Evolutionary conservation across 1,140 invertebrate species (phyloP).

Genomic region (Drosophila obscura): DNA sequence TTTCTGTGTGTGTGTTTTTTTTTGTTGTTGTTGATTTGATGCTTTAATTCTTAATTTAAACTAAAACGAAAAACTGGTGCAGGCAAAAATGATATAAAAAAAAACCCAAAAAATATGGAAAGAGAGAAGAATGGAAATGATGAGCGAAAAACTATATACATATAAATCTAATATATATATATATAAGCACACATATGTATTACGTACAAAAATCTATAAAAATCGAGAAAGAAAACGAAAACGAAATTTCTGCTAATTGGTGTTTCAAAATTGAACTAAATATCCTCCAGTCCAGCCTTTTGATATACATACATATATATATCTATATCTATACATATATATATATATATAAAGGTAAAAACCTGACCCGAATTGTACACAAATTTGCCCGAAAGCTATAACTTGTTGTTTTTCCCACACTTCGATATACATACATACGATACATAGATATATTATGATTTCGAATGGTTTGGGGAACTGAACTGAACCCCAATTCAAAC

Average conservation of each 20-base stretch:
- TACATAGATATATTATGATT: conserved; percentile 24
- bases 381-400: conserved; percentile 1
- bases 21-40: conserved; percentile 4
- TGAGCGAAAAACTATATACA: conserved; percentile 24
- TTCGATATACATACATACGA: conserved; percentile 19
- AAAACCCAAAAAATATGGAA: conserved; percentile 5
- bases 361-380: conserved; percentile 7
- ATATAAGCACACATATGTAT: conserved; percentile 38
- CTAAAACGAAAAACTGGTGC: conserved; percentile 64
- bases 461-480: conserved; percentile 21
- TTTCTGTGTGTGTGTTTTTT: conserved; percentile 19
- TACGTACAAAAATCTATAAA: conserved; percentile 33
- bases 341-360: conserved; percentile 1
- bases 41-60: conserved; percentile 44
- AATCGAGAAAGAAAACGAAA: too few relatives aligned
- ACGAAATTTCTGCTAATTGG: conserved; percentile 21
- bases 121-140: conserved; percentile 20
- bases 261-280: conserved; percentile 30
- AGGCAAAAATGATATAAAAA: conserved; percentile 61
- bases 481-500: conserved; percentile 2
- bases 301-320: conserved; percentile 12
- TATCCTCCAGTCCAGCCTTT: conserved; percentile 16
- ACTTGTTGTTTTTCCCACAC: neutral
- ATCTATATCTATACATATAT: conserved; percentile 20
- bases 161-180: conserved; percentile 21